Base-by-base conservation (phyloP, 2,888 invertebrate species). In the Ypsolopha sequella region DNA sequence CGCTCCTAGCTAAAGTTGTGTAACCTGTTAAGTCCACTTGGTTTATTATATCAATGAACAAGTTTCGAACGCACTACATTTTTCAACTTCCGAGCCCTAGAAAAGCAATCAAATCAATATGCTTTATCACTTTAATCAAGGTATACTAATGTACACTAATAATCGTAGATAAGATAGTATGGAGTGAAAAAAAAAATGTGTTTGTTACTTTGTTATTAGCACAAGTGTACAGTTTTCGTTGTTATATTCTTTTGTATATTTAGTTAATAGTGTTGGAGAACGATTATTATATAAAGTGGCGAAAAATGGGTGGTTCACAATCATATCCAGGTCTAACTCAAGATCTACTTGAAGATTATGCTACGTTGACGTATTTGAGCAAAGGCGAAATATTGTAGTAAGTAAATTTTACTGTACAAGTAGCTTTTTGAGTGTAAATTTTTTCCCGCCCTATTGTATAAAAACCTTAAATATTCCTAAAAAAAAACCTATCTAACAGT, bases 321-420 rank as follows among this genome's bases (percentile, higher is more conserved):
- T 79, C 76, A 7, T 85, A 82, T 57, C 74, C 80, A 6, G 80
- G 87, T 41, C 68, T 91, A 47, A 88, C 89, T 0, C 78, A 88
- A 63, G 89, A 90, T 57, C 59, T 87, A 48, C 60, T 91, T 43
- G 89, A 90, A 54, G 91, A 91, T 49, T 91, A 91, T 59, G 72
- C 80, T 0, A 73, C 86, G 41, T 67, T 92, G 51, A 91, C 91
- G 0, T 91, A 90, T 73, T 70, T 92, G 52, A 88, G 71, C 52
- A 89, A 88, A 70, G 81, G 84, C 36, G 91, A 92, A 78, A 89
- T 92, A 67, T 62, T 89, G 49, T 75, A 89, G 91, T 91, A 74
- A 89, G 90, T 86, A 57, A 24, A 24, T 24, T 24, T 24, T 24
- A 24, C 24, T 24, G 24, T 24, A 24, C 24, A 3, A 4, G 2